These are phyloP conservation scores for Microtus obscurus DNA, from an alignment of 2,797 vertebrate genomes.

Conservation along the genomic window DNA sequence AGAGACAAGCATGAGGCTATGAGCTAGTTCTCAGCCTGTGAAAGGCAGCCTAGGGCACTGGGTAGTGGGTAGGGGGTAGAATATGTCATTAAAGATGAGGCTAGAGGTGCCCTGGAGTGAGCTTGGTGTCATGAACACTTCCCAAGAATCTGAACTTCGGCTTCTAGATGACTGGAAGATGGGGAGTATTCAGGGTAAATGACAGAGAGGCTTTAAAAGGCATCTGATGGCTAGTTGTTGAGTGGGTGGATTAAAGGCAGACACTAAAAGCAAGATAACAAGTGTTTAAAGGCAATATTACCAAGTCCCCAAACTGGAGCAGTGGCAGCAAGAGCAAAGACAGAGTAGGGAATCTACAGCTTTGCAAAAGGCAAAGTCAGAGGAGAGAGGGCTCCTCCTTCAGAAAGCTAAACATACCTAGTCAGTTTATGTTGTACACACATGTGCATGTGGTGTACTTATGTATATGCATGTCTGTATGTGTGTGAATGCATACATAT, in stretches of 20 bases:
- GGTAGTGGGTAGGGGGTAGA: neutral
- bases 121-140: neutral
- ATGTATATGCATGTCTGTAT: neutral
- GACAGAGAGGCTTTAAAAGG: neutral
- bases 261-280: slow-evolving; percentile 5
- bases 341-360: neutral
- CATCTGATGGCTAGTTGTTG: neutral
- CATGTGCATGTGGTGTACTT: neutral
- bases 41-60: neutral
- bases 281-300: neutral
- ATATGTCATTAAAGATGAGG: neutral
- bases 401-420: neutral
- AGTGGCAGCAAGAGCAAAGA: neutral
- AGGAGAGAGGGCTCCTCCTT: neutral
- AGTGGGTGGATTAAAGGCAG: neutral
- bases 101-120: neutral
- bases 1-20: too few relatives aligned
- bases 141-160: neutral
- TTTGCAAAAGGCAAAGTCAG: neutral
- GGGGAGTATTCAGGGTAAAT: neutral
- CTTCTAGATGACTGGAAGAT: neutral
- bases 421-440: neutral
- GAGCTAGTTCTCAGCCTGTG: neutral
- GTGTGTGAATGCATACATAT: neutral
- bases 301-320: neutral